A percentile compares a stretch with the other conserved stretches of the same genome.
phyloP scores from a whole-genome alignment of 2,888 invertebrate genomes.

The Ophion slaviceki region DNA sequence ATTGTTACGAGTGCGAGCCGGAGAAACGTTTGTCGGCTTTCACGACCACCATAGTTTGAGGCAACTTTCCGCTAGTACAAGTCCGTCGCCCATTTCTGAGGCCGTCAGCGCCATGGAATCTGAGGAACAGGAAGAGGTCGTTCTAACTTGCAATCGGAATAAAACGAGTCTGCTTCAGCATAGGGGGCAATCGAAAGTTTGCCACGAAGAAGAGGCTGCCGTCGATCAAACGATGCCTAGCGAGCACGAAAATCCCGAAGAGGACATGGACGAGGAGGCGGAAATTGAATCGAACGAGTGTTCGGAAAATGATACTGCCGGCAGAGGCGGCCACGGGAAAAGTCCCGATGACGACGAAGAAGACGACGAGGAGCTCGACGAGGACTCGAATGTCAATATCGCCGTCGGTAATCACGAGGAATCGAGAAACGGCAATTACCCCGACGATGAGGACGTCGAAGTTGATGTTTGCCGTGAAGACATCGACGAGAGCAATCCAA shows the following conservation, averaged over 20 bases:
- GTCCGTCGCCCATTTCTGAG: slow-evolving; percentile 60
- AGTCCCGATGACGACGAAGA: slow-evolving; percentile 72
- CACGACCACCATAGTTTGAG: slow-evolving; percentile 69
- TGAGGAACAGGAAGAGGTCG: slow-evolving; percentile 57
- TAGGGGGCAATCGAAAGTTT: slow-evolving; percentile 60
- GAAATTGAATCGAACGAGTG: slow-evolving; percentile 67
- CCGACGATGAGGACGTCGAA: slow-evolving; percentile 79
- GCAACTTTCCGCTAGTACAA: slow-evolving; percentile 58
- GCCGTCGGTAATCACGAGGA: slow-evolving; percentile 66
- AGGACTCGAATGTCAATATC: slow-evolving; percentile 61
- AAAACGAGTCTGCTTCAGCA: slow-evolving; percentile 63
- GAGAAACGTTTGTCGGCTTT: slow-evolving; percentile 75
- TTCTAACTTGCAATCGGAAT: slow-evolving; percentile 49
- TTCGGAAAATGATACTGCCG: slow-evolving; percentile 68
- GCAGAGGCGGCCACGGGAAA: slow-evolving; percentile 64
- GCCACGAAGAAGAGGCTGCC: slow-evolving; percentile 66
- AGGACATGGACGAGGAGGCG: slow-evolving; percentile 65
- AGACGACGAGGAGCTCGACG: slow-evolving; percentile 74
- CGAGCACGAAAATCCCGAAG: slow-evolving; percentile 58
- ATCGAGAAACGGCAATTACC: slow-evolving; percentile 74
- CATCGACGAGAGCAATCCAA: slow-evolving; percentile 80
- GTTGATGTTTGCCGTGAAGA: slow-evolving; percentile 79
- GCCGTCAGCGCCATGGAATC: slow-evolving; percentile 60
- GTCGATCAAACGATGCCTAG: slow-evolving; percentile 52
- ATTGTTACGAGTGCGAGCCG: slow-evolving; percentile 78